Evolutionary conservation across 2,797 vertebrate species (phyloP).

Genomic region (Oceanodroma leucorhoa): DNA sequence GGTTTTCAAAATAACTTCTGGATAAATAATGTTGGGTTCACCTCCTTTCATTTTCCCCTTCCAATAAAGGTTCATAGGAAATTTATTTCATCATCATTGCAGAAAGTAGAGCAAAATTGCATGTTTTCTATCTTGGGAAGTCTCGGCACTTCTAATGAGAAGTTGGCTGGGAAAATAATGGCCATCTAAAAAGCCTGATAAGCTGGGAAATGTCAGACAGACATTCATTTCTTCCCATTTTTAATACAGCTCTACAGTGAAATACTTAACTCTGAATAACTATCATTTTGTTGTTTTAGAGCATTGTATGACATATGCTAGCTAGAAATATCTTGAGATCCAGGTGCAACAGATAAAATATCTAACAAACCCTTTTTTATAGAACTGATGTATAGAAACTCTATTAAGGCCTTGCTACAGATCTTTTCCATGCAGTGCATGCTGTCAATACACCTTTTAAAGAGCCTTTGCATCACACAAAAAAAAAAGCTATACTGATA

Average conservation of each 20-base stretch:
- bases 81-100: background rate
- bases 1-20: background rate
- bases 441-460: background rate
- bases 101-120: background rate
- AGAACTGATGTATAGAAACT: background rate
- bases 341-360: background rate
- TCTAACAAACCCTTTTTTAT: background rate
- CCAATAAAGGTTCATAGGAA: background rate
- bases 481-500: background rate
- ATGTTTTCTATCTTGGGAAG: background rate
- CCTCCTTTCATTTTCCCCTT: background rate
- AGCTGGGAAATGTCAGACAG: background rate
- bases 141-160: background rate
- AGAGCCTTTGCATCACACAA: background rate
- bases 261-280: background rate
- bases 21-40: background rate
- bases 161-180: background rate
- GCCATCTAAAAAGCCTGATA: background rate
- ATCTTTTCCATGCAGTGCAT: background rate
- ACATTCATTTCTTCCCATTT: background rate
- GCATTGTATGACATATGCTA: background rate
- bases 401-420: background rate
- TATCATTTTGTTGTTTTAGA: background rate
- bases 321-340: background rate
- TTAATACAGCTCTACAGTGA: background rate